Evolutionary conservation across 2,888 invertebrate species (phyloP), one percentile per base, ranked within the genome.

Genomic region (Crossocerus cetratus): DNA sequence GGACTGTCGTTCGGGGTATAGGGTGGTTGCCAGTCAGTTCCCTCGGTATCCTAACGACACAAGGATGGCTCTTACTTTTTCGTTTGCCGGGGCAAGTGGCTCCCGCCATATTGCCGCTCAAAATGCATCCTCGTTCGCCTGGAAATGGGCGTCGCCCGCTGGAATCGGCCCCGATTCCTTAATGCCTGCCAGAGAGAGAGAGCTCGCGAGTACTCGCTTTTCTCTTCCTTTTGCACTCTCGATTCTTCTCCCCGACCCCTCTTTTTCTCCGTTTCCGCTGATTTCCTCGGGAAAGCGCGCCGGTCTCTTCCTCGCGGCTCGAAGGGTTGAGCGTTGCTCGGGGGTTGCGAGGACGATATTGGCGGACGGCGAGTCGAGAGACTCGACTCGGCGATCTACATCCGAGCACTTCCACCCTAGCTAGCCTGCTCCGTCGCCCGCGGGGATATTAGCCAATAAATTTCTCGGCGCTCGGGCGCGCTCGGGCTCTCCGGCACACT

Each of bases 361-460:
- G 64, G 45, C n/a, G 54, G 54, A 32, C 45, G 45, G 59, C n/a
- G 4, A 55, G 64, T 54, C 55, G 69, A 75, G 78, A 66, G 65
- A 68, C 65, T 49, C 49, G 14, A 49, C 49, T 76, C 70, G 67
- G 57, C 73, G 77, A 81, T 81, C 74, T 73, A 74, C 72, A 74
- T 81, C 71, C 68, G 22, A 69, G 42, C 23, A 43, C 65, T 65
- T 53, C 61, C 59, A 59, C 21, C 66, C 74, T 67, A 56, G 23
- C 64, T 54, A 59, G 64, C 69, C 72, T 32, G 32, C 32, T 74
- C 67, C 64, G 20, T 64, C 77, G 59, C 72, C 5, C 13, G n/a
- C 43, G 53, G 68, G 76, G 76, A 82, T 82, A 84, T 85, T 82
- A 79, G 76, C 76, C 84, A 82, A 86, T 84, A 85, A 86, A 86